phyloP scores from a whole-genome alignment of 2,113 vertebrate species.

The Planiliza haematocheilus region DNA sequence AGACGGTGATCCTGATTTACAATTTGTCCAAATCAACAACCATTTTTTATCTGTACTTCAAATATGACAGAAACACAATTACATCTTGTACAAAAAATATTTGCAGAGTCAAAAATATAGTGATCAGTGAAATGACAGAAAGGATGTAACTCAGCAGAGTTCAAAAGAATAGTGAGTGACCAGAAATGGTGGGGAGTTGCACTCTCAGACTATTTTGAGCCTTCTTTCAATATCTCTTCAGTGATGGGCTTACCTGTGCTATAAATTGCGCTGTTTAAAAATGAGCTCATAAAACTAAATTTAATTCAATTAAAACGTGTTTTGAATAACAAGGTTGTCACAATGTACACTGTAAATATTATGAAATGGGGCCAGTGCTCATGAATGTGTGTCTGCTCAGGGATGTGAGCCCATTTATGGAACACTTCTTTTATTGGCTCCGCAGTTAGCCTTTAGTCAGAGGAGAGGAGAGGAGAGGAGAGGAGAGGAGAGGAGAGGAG shows the following conservation, averaged over 20 bases:
- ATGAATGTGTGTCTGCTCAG: background rate
- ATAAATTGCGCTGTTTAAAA: background rate
- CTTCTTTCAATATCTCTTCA: background rate
- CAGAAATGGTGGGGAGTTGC: background rate
- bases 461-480: background rate
- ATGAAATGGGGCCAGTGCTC: background rate
- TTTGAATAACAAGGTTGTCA: background rate
- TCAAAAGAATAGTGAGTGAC: background rate
- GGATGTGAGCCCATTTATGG: conserved; percentile 17
- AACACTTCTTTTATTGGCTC: conserved; percentile 4
- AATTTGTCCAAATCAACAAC: background rate
- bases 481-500: background rate
- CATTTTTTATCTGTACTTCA: background rate
- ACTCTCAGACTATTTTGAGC: no score
- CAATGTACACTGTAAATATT: background rate
- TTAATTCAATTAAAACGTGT: background rate
- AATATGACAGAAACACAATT: background rate
- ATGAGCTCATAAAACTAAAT: background rate
- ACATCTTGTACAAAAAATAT: background rate
- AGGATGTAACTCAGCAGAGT: conserved; percentile 1
- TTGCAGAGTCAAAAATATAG: conserved; percentile 3
- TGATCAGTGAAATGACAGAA: background rate
- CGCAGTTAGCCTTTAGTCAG: conserved; percentile 15
- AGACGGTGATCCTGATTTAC: background rate
- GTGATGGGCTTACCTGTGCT: background rate